Conservation (phyloP, 2,888 invertebrate genomes). For the Acheta domesticus region DNA sequence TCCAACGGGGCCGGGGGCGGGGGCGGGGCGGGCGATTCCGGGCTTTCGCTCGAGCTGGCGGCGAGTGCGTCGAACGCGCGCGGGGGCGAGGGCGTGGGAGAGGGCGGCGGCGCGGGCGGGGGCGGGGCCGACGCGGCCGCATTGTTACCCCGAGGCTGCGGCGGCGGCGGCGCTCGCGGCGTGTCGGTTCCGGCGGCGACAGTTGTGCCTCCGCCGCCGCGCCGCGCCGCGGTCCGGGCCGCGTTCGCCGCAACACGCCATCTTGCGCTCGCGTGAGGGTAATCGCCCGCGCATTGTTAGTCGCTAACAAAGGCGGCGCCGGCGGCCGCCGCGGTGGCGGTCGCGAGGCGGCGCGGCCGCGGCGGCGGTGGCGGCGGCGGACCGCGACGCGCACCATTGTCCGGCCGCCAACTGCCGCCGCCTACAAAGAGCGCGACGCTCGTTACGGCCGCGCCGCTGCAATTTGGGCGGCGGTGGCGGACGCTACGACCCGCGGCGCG, state of each 20-base stretch:
- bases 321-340: neutral
- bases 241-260: neutral
- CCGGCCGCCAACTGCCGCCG: conserved; percentile 18
- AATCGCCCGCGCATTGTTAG: conserved; percentile 9
- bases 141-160: too few relatives aligned
- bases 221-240: neutral
- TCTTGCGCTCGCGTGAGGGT: neutral
- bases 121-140: too few relatives aligned
- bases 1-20: too few relatives aligned
- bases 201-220: neutral
- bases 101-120: too few relatives aligned
- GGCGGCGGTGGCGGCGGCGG: neutral
- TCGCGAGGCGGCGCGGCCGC: neutral
- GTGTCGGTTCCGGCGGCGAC: conserved; percentile 9
- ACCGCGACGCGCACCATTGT: conserved; percentile 10
- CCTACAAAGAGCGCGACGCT: neutral
- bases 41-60: too few relatives aligned
- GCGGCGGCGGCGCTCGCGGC: neutral
- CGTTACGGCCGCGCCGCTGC: conserved; percentile 1
- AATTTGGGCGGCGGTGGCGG: conserved; percentile 6
- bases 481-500: neutral
- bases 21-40: too few relatives aligned
- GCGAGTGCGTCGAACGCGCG: too few relatives aligned
- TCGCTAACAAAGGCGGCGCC: neutral
- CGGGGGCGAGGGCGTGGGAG: too few relatives aligned